These are phyloP conservation scores for Heteronetta atricapilla DNA, from an alignment of 2,113 vertebrate species.

Conservation along the genomic window DNA sequence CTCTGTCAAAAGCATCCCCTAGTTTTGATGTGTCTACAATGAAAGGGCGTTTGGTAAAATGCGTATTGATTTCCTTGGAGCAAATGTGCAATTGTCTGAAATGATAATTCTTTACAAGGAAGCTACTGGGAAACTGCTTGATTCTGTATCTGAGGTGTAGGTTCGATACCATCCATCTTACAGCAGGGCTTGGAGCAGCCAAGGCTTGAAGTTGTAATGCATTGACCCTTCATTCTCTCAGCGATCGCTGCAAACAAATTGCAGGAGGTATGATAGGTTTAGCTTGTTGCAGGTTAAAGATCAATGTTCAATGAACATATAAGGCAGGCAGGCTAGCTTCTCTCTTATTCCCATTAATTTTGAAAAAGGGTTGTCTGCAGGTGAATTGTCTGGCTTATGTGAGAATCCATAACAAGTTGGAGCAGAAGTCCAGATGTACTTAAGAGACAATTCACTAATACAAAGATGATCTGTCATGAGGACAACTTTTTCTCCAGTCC, in stretches of 20 bases:
- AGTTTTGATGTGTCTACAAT: background rate
- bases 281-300: slow-evolving; percentile 37
- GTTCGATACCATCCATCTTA: background rate
- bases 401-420: background rate
- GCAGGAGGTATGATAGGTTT: background rate
- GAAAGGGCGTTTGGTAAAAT: background rate
- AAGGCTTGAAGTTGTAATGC: background rate
- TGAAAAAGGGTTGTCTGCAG: background rate
- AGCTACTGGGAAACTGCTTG: background rate
- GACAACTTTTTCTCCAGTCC: background rate
- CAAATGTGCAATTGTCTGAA: background rate
- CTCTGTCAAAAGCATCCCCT: rapidly evolving
- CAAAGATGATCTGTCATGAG: background rate
- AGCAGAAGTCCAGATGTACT: background rate
- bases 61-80: background rate
- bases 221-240: slow-evolving; percentile 8
- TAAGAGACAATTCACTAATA: background rate
- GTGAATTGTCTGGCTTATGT: background rate
- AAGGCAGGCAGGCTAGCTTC: background rate
- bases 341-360: background rate
- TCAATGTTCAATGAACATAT: background rate
- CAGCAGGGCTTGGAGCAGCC: background rate
- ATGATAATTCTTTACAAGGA: background rate
- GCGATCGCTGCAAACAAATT: background rate
- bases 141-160: background rate